Base-by-base conservation (phyloP, 2,797 vertebrate genomes). In the Anas capensis region DNA sequence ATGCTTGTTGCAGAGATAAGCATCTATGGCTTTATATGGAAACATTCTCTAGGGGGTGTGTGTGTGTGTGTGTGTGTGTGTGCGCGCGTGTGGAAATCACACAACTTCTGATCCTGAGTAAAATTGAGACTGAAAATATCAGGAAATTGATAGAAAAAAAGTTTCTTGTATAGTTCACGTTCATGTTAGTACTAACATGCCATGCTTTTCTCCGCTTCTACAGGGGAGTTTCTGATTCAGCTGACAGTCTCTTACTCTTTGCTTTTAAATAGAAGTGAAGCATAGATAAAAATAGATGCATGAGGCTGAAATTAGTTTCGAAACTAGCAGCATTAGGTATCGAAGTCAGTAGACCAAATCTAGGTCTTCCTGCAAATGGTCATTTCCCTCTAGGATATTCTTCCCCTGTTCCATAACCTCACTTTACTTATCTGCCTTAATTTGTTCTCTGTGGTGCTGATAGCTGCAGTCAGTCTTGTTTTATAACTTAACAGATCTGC, bases 341-440 rank as follows among this genome's bases (percentile, higher is more conserved):
- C 13, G 92, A 97, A 97, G 88, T 96, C 96, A 97, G 97, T 97
- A 91, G 97, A 97, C 97, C 92, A 96, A 97, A 94, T 97, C 94
- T 98, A 98, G 97, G 97, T 98, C 97, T 98, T 98, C 97, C 98
- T 98, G 97, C 97, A 97, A 97, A 96, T 36, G 95, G 98, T 98
- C 96, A 98, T 98, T 98, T 97, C 97, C 97, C 96, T 98, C 96
- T 97, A 86, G 96, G 97, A 97, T 97, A 97, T 96, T 96, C 96
- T 97, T 98, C 58, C 38, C 62, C 70, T 94, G 90, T 48, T 97
- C 89, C 94, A 95, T 96, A 94, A 96, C 90, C 89, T 90, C 94
- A 54, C 94, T 92, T 96, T 92, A 91, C 96, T 97, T 97, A 95
- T 95, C 92, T 93, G 85, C 65, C 95, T 97, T 95, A 79, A 90